Percentiles rank a stretch among this genome's conserved stretches.
Evolutionary conservation across 1,140 invertebrate species (phyloP).

Genomic region (Amphibalanus amphitrite): DNA sequence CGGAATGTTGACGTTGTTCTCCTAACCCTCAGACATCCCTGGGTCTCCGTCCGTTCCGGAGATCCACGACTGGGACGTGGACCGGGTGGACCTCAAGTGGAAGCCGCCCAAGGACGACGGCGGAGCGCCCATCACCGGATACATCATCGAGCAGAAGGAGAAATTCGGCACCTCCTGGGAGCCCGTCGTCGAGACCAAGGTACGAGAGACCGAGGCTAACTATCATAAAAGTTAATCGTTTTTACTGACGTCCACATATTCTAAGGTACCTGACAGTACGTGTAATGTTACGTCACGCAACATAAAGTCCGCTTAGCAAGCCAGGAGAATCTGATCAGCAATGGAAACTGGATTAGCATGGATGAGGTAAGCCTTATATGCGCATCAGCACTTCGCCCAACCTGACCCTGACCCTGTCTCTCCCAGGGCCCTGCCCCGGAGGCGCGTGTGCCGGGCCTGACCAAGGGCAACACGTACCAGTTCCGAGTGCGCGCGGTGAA

Average conservation of each 20-base stretch:
- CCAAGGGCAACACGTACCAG: conserved; percentile 82
- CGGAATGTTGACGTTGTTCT: too few species aligned
- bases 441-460: conserved; percentile 66
- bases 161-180: conserved; percentile 70
- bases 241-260: too few species aligned
- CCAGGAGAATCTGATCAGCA: too few species aligned
- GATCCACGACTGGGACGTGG: conserved; percentile 84
- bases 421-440: conserved; percentile 51
- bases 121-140: conserved; percentile 86
- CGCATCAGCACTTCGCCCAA: too few species aligned
- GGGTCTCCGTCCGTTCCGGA: conserved; percentile 78
- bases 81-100: conserved; percentile 86
- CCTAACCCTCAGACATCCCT: conserved; percentile 69
- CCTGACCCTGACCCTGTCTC: not conserved
- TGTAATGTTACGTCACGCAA: too few species aligned
- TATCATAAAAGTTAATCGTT: too few species aligned
- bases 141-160: conserved; percentile 93
- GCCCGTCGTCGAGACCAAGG: conserved; percentile 38
- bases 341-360: too few species aligned
- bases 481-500: conserved; percentile 85
- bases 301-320: too few species aligned
- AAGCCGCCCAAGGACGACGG: conserved; percentile 71
- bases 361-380: too few species aligned
- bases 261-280: too few species aligned
- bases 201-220: too few species aligned